Percentiles rank a stretch among this genome's conserved stretches.
Evolutionary conservation across 2,797 vertebrate species (phyloP).

Genomic region (Forpus xanthops): DNA sequence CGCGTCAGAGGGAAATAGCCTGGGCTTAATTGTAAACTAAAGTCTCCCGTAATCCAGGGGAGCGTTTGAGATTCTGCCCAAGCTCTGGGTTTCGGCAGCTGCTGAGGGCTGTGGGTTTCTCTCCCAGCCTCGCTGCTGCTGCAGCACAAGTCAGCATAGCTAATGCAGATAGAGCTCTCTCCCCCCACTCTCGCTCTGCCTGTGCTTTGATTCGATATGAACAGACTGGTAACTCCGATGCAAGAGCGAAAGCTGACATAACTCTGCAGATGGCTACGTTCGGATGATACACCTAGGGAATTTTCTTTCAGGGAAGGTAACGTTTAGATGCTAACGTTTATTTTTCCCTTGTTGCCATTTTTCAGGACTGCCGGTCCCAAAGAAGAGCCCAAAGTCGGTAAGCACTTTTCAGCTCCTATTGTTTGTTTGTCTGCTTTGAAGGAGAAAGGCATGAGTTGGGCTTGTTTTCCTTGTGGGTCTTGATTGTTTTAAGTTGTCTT

Average conservation of each 20-base stretch:
- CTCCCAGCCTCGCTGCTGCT: constrained; percentile 80
- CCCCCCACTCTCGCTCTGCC: constrained; percentile 37
- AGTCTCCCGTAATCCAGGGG: constrained; percentile 90
- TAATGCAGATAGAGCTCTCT: constrained; percentile 88
- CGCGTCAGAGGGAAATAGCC: constrained; percentile 86
- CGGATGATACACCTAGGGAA: constrained; percentile 77
- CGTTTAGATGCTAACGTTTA: constrained; percentile 76
- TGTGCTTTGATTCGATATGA: constrained; percentile 79
- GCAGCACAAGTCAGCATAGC: constrained; percentile 86
- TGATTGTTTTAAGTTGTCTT: constrained; percentile 61
- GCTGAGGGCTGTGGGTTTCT: constrained; percentile 79
- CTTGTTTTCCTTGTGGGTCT: constrained; percentile 7
- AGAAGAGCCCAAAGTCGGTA: constrained; percentile 99
- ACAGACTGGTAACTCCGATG: constrained; percentile 77
- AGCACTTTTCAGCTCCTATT: constrained; percentile 78
- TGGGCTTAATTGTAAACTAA: constrained; percentile 91
- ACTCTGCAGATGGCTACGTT: constrained; percentile 81
- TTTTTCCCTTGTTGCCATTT: constrained; percentile 90
- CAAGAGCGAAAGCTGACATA: constrained; percentile 75
- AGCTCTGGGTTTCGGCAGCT: constrained; percentile 78
- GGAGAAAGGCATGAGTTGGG: not conserved
- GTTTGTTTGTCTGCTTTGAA: constrained; percentile 26
- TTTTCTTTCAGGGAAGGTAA: constrained; percentile 78
- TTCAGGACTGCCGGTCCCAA: constrained; percentile 93
- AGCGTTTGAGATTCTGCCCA: constrained; percentile 85